Base-by-base conservation (phyloP, 1,140 invertebrate genomes). In the Augochlora pura region DNA sequence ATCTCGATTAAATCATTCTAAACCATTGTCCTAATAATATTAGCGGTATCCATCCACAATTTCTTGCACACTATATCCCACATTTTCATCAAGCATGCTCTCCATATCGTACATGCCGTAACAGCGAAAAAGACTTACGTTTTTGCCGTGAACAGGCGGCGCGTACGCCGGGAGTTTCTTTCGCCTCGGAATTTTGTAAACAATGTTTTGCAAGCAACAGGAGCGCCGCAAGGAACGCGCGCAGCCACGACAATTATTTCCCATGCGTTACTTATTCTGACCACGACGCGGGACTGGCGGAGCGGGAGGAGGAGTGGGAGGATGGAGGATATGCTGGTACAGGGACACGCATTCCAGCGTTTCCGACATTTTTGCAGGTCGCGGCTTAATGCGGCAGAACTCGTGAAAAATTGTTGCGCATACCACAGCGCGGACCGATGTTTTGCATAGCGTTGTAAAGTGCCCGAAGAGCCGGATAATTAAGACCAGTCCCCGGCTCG, bases 401-500 rank as follows among this genome's bases (percentile, higher is more conserved):
- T 32, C 39, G 68, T 72, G 75, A 82, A 72, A 81, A 78, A 81
- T 78, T 67, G 46, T 78, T 16, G 66, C 27, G 78, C 27, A 74
- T 59, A 67, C 52, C 63, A 10, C 32, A 12, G 21, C 64, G 32
- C 2, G 46, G 27, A 42, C 64, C 64, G 12, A 38, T 73, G 70
- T 59, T 79, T 79, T 79, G 69, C 69, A 73, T 79, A 46, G 60
- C 62, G n/a, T 65, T 52, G 69, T 79, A 73, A 79, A 79, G 52
- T 46, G 62, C 49, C n/a, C 63, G 63, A 75, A 67, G 42, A 39
- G 63, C 32, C 54, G 70, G 62, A 79, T 79, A 79, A 79, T 79
- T 79, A 79, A 79, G 77, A 74, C 70, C 63, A 64, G 54, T n/a
- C n/a, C 39, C 6, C 42, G 27, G n/a, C 23, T 38, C 16, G 38